phyloP scores from a whole-genome alignment of 2,797 vertebrate species.

The Myotis myotis region DNA sequence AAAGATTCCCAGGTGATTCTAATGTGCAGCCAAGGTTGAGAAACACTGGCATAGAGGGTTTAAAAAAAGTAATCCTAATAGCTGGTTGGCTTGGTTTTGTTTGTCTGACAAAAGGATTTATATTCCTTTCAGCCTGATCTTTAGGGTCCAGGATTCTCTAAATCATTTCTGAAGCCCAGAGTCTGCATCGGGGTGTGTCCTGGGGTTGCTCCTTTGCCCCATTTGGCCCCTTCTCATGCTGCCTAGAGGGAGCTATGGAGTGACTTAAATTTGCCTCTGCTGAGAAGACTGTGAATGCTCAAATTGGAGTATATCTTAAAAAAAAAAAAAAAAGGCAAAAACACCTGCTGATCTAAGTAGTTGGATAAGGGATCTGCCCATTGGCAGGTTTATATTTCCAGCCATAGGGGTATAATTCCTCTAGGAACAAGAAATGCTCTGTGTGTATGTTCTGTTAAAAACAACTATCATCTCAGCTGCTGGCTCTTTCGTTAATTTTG shows the following conservation, averaged over 20 bases:
- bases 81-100: not conserved
- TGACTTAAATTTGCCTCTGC: not conserved
- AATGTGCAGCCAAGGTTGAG: too few species aligned
- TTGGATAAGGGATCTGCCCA: not conserved
- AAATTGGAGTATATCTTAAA: not conserved
- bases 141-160: not conserved
- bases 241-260: not conserved
- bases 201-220: not conserved
- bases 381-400: not conserved
- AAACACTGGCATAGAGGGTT: too few species aligned
- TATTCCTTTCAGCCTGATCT: not conserved
- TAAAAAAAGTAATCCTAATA: too few species aligned
- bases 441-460: constrained; percentile 9
- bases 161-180: not conserved
- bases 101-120: not conserved
- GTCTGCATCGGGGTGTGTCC: not conserved
- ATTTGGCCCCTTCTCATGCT: not conserved
- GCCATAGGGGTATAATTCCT: not conserved
- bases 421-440: not conserved
- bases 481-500: not conserved
- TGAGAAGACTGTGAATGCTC: not conserved
- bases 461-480: not conserved
- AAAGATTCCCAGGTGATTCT: too few species aligned
- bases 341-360: not conserved
- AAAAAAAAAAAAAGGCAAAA: not conserved